A percentile compares a stretch with the other conserved stretches of the same genome.
Evolutionary conservation across 2,797 vertebrate genomes (phyloP).

Genomic region (Scomberomorus guttatus): DNA sequence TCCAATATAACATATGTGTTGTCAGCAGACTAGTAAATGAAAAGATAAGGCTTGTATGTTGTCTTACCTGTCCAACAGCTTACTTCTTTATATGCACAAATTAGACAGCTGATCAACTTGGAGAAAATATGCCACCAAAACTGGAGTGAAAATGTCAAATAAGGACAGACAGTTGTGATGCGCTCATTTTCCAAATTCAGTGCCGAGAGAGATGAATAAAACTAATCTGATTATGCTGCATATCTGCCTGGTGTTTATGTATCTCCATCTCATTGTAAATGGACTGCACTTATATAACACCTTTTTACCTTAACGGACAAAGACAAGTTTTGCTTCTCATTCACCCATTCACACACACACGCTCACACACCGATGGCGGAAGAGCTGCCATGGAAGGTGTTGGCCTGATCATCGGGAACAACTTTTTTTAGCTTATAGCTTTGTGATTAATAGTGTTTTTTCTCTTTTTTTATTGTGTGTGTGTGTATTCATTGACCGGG

Average conservation of each 20-base stretch:
- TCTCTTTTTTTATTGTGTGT: background rate
- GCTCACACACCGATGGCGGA: no score
- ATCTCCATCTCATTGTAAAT: background rate
- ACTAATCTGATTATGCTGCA: background rate
- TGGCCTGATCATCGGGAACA: no score
- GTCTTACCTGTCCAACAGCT: slow-evolving; percentile 15
- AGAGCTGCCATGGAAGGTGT: no score
- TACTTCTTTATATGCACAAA: slow-evolving; percentile 9
- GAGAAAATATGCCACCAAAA: slow-evolving; percentile 22
- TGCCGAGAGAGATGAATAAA: background rate
- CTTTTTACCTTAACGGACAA: no score
- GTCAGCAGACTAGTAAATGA: background rate
- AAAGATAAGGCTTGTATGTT: background rate
- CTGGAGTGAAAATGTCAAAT: slow-evolving; percentile 29
- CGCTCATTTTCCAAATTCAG: slow-evolving; percentile 3
- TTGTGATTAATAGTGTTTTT: background rate
- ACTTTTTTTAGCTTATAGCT: background rate
- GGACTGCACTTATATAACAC: no score
- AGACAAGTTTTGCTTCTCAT: no score
- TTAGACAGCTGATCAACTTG: slow-evolving; percentile 10
- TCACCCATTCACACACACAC: no score
- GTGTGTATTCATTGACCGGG: no score
- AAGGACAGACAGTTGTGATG: slow-evolving; percentile 20
- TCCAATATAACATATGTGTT: background rate
- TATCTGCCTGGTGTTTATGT: background rate